phyloP scores from a whole-genome alignment of 2,113 vertebrate genomes.

The Oncorhynchus kisutch region DNA sequence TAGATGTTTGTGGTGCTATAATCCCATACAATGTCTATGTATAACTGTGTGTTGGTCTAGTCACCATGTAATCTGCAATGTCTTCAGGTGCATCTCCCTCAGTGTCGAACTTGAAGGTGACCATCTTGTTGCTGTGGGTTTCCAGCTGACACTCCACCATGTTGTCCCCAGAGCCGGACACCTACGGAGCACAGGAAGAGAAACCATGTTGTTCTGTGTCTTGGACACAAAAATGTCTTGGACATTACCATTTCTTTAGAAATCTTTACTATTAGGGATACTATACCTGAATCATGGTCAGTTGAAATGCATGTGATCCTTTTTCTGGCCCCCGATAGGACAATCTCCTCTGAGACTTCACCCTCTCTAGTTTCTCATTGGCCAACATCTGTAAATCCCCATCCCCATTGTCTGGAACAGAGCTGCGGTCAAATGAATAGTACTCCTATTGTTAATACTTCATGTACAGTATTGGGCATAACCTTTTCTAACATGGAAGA shows the following conservation, averaged over 20 bases:
- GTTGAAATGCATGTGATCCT: conserved; percentile 79
- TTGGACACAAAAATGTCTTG: background rate
- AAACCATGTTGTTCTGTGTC: background rate
- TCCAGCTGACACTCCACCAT: conserved; percentile 93
- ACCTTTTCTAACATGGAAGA: too few species aligned
- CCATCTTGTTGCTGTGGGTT: conserved; percentile 94
- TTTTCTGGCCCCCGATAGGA: conserved; percentile 83
- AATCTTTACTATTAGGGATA: background rate
- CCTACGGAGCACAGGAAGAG: conserved; percentile 64
- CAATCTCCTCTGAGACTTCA: conserved; percentile 78
- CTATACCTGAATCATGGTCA: conserved; percentile 85
- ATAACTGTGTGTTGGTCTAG: background rate
- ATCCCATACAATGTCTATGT: too few species aligned
- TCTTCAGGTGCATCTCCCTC: conserved; percentile 91
- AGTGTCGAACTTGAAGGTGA: conserved; percentile 91
- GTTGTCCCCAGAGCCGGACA: conserved; percentile 86
- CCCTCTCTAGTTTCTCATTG: conserved; percentile 81
- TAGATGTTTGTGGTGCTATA: too few species aligned
- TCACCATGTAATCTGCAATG: conserved; percentile 89
- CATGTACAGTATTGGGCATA: too few species aligned
- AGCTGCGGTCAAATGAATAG: conserved; percentile 39
- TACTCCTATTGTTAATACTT: too few species aligned
- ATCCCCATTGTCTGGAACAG: conserved; percentile 64
- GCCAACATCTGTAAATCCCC: conserved; percentile 52
- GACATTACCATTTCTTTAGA: too few species aligned